Evolutionary conservation across 2,797 vertebrate species (phyloP), one percentile per base, ranked within the genome.

Genomic region (Sebastes iracundus): DNA sequence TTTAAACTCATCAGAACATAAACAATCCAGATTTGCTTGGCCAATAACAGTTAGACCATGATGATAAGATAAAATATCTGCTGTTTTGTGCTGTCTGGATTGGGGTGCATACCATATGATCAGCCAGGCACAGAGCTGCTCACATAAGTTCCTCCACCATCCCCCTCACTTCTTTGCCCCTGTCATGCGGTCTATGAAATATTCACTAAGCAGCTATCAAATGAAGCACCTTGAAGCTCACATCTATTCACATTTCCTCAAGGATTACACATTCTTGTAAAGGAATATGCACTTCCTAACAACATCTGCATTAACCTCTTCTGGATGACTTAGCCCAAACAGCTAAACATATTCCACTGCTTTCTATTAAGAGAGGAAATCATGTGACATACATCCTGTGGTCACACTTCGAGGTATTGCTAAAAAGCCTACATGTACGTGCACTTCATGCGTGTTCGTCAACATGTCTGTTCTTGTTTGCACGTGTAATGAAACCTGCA

Each of bases 121-220:
- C 35, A 63, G 56, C 46, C 30, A 53, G 20, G 42, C 68, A 64
- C 68, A 76, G 65, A 56, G 52, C 61, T 59, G 64, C 73, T 82
- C 73, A 69, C 59, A 67, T 20, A 71, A 72, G 70, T 73, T 84
- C 53, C 84, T 81, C 55, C 63, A 46, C 91, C 86, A 81, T 73
- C 89, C 85, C 82, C 86, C 85, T 73, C 74, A 55, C 46, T 53
- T 82, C 88, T 87, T 79, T 60, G 30, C 83, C 77, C 61, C 80
- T 33, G 87, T 91, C 89, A 88, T 88, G 87, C 82, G 72, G 87
- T 70, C 88, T 91, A 95, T 95, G 84, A 95, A 96, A 96, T 94
- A 96, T 95, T 95, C 88, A 95, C 90, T 56, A 90, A 92, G 86
- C 62, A 85, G 79, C 84, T 76, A 88, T 90, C 80, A 77, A 82